phyloP scores from a whole-genome alignment of 2,113 vertebrate species.

The Seriola aureovittata region DNA sequence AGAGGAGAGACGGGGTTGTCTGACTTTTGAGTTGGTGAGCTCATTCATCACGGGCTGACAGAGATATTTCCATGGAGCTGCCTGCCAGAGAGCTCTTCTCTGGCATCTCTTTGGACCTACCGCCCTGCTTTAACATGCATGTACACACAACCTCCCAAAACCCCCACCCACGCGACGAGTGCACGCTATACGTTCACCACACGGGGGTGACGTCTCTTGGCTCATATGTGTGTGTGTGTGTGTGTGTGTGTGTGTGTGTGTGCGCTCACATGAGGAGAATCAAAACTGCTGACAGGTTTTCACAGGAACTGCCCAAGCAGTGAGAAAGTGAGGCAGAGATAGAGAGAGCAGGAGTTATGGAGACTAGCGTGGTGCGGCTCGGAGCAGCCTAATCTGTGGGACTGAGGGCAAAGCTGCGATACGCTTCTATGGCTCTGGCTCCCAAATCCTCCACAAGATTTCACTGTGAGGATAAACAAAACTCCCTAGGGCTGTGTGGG shows the following conservation, averaged over 20 bases:
- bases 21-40: slow-evolving; percentile 62
- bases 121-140: slow-evolving; percentile 36
- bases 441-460: slow-evolving; percentile 51
- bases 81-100: slow-evolving; percentile 48
- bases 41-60: slow-evolving; percentile 72
- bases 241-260: background rate
- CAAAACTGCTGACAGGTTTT: slow-evolving; percentile 40
- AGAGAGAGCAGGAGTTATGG: background rate
- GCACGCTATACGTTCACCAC: background rate
- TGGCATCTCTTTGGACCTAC: slow-evolving; percentile 54
- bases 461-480: slow-evolving; percentile 65
- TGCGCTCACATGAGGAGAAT: slow-evolving; percentile 5
- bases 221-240: background rate
- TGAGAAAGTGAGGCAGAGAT: background rate
- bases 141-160: slow-evolving; percentile 41
- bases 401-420: slow-evolving; percentile 43
- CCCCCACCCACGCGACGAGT: background rate
- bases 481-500: slow-evolving; percentile 50
- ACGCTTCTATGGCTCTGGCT: slow-evolving; percentile 35
- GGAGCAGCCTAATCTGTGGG: slow-evolving; percentile 50
- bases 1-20: slow-evolving; percentile 48
- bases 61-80: slow-evolving; percentile 67
- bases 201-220: slow-evolving; percentile 23
- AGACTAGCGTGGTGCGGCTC: background rate
- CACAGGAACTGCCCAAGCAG: background rate